Evolutionary conservation across 2,797 vertebrate species (phyloP), one percentile per base, ranked within the genome.

Genomic region (Alosa sapidissima): DNA sequence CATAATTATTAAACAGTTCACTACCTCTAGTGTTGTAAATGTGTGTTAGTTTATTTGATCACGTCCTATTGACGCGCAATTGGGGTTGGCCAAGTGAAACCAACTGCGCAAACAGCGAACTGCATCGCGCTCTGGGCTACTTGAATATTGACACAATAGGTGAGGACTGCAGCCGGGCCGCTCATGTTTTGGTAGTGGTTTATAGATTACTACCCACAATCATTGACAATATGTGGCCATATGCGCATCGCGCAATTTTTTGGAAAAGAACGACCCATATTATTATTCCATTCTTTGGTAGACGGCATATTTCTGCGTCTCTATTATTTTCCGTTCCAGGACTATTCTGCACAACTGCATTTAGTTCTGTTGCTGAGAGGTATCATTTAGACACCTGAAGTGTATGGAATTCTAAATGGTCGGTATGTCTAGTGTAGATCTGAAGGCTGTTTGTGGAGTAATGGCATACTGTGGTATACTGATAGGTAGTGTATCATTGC

Each of bases 31-130:
- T 21, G 19, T 47, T 78, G 45, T 19, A 47, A 7, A 47, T 41
- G 13, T 41, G 16, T 47, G 36, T 45, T 45, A 9, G 36, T 78
- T 78, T 16, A 21, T 45, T 78, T 78, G 45, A 78, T 9, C 72
- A 78, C 41, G 36, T 78, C 41, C 41, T 41, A 47, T 14, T 78
- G 60, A 47, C 72, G 72, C 36, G 72, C 41, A 8, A 16, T 78
- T 78, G 72, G 72, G 72, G 78, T 78, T 78, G 72, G 19, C 72
- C 41, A 78, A 45, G 72, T 78, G 72, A 78, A 78, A 78, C 72
- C 72, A 78, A 78, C 36, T 78, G 72, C 72, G 72, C 72, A 78
- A 78, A 78, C 19, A 78, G 16, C 72, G 36, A 36, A 45, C 72
- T 78, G 72, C 36, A 16, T 78, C 41, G 72, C 72, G 14, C 72